These are phyloP conservation scores for Pocillopora damicornis DNA, from an alignment of 64 coral and sea anemone genomes.

Conservation along the genomic window DNA sequence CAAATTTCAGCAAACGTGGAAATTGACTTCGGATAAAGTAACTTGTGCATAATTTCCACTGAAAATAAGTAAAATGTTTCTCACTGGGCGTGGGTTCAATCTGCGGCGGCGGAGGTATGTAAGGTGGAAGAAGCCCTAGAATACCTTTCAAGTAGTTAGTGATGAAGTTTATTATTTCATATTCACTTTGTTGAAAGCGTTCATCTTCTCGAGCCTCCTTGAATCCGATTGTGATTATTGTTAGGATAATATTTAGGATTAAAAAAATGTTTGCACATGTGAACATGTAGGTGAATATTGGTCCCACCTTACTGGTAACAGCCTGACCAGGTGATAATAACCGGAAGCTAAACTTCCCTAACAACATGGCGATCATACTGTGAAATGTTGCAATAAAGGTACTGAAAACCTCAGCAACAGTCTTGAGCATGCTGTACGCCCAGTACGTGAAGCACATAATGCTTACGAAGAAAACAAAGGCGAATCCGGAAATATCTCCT, in stretches of 20 bases:
- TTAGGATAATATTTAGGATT: conserved; percentile 56
- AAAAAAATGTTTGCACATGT: conserved; percentile 42
- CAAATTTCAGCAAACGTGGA: conserved; percentile 12
- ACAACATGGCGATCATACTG: conserved; percentile 44
- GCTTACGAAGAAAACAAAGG: conserved; percentile 35
- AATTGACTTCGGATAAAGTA: conserved; percentile 48
- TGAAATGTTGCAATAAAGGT: conserved; percentile 39
- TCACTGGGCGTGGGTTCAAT: conserved; percentile 3
- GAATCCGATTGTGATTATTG: conserved; percentile 54
- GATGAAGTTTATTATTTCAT: conserved; percentile 55
- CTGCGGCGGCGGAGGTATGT: conserved; percentile 51
- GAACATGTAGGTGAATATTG: conserved; percentile 46
- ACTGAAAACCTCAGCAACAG: conserved; percentile 25
- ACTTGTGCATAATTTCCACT: conserved; percentile 44
- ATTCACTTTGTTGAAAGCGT: conserved; percentile 43
- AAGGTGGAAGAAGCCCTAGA: conserved; percentile 47
- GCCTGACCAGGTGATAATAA: conserved; percentile 34
- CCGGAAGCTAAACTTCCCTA: conserved; percentile 48
- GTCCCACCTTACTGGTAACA: conserved; percentile 19
- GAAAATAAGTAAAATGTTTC: conserved; percentile 27
- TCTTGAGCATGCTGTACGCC: conserved; percentile 41
- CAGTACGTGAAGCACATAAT: conserved; percentile 34
- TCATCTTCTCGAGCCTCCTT: conserved; percentile 30
- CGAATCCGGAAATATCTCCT: conserved; percentile 40
- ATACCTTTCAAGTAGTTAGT: conserved; percentile 9